phyloP scores from a whole-genome alignment of 2,888 invertebrate species.

The Brachycybe producta region DNA sequence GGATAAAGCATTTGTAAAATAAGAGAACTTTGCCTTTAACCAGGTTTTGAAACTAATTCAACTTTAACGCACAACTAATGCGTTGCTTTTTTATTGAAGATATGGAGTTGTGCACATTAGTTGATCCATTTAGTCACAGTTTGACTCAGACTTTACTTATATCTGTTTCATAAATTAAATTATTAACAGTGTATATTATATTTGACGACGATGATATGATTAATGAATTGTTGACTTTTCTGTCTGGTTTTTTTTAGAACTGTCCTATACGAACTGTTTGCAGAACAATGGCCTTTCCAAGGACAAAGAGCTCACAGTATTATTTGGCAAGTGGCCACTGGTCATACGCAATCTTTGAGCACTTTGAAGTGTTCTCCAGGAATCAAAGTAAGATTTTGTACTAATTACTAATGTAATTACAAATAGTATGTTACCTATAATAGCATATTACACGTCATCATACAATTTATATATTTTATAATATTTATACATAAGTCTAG shows the following conservation, averaged over 20 bases:
- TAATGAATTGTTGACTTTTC: too few species aligned
- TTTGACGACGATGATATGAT: too few species aligned
- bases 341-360: slow-evolving; percentile 27
- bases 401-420: not conserved
- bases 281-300: slow-evolving; percentile 26
- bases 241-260: slow-evolving; percentile 26
- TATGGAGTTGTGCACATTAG: too few species aligned
- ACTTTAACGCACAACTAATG: too few species aligned
- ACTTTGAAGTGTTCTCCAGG: slow-evolving; percentile 29
- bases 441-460: not conserved
- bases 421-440: not conserved
- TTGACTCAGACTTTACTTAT: too few species aligned
- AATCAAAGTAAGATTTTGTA: slow-evolving; percentile 28
- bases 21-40: not conserved
- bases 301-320: slow-evolving; percentile 25
- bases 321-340: slow-evolving; percentile 27
- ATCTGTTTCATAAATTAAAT: too few species aligned
- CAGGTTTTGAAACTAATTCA: not conserved
- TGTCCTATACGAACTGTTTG: slow-evolving; percentile 28
- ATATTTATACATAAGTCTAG: not conserved
- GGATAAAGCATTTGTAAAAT: too few species aligned
- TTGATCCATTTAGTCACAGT: too few species aligned
- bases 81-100: too few species aligned
- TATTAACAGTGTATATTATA: too few species aligned
- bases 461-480: not conserved